Evolutionary conservation across 2,888 invertebrate genomes (phyloP).

Genomic region (Leucoma salicis): DNA sequence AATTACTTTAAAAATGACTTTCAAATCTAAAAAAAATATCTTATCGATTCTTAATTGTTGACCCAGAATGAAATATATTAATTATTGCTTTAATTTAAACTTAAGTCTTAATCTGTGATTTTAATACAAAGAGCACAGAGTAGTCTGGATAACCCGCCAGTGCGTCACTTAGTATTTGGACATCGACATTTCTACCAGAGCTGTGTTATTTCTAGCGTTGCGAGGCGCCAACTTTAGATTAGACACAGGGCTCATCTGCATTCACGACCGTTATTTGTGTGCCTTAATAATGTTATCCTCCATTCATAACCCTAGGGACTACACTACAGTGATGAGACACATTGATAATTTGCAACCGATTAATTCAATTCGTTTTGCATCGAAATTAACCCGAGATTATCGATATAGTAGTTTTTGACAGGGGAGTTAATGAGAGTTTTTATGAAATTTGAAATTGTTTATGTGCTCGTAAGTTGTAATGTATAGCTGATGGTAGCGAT

Average conservation of each 20-base stretch:
- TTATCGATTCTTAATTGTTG: too few relatives aligned
- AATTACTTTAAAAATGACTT: too few relatives aligned
- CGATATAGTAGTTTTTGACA: constrained; percentile 28
- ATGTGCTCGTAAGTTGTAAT: constrained; percentile 43
- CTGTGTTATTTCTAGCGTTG: constrained; percentile 69
- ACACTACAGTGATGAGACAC: constrained; percentile 23
- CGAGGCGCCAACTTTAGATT: constrained; percentile 71
- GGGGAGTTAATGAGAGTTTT: constrained; percentile 40
- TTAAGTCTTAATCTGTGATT: too few relatives aligned
- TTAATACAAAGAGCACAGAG: constrained; percentile 2
- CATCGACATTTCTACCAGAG: constrained; percentile 66
- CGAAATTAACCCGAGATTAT: not conserved
- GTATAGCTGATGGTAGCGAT: constrained; percentile 56
- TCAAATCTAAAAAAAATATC: too few relatives aligned
- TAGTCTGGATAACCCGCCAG: constrained; percentile 47
- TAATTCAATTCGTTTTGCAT: not conserved
- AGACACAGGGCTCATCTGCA: constrained; percentile 68
- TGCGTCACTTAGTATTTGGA: constrained; percentile 58
- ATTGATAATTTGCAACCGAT: not conserved
- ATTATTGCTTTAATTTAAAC: not conserved
- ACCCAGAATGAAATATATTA: not conserved
- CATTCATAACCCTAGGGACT: constrained; percentile 55
- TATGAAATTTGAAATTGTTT: constrained; percentile 51
- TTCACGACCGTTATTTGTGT: constrained; percentile 66
- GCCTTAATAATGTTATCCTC: constrained; percentile 58